Evolutionary conservation across 2,113 vertebrate species (phyloP).

Genomic region (Dromaius novaehollandiae): DNA sequence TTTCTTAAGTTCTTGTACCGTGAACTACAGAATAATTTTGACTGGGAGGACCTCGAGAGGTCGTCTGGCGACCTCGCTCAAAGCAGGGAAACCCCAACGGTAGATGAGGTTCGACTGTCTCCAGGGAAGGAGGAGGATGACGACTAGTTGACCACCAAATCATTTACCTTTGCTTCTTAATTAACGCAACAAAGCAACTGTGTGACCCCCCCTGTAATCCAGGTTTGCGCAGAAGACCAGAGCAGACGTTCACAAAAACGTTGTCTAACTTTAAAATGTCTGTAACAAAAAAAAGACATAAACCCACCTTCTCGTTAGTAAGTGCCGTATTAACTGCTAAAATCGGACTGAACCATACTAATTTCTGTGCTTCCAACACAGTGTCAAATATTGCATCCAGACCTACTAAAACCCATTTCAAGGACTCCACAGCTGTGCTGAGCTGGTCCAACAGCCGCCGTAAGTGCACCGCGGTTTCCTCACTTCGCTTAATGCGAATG

Average conservation of each 20-base stretch:
- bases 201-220: not conserved
- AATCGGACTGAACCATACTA: not conserved
- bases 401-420: not conserved
- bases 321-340: not conserved
- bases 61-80: not conserved
- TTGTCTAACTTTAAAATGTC: not conserved
- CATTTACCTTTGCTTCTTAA: not conserved
- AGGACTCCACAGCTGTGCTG: not conserved
- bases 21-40: not conserved
- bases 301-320: rapidly evolving
- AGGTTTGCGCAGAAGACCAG: too few relatives aligned
- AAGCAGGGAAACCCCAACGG: not conserved
- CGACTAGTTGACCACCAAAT: not conserved
- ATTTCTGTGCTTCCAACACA: not conserved
- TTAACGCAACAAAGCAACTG: not conserved
- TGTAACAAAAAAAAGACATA: not conserved
- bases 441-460: not conserved
- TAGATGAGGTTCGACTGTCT: not conserved
- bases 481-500: not conserved
- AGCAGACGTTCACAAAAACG: not conserved
- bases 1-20: not conserved
- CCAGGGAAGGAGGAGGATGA: not conserved
- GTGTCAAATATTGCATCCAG: not conserved
- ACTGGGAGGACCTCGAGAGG: not conserved
- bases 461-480: not conserved